A percentile compares a stretch with the other conserved stretches of the same genome.
Evolutionary conservation across 2,797 vertebrate species (phyloP).

Genomic region (Pempheris klunzingeri): DNA sequence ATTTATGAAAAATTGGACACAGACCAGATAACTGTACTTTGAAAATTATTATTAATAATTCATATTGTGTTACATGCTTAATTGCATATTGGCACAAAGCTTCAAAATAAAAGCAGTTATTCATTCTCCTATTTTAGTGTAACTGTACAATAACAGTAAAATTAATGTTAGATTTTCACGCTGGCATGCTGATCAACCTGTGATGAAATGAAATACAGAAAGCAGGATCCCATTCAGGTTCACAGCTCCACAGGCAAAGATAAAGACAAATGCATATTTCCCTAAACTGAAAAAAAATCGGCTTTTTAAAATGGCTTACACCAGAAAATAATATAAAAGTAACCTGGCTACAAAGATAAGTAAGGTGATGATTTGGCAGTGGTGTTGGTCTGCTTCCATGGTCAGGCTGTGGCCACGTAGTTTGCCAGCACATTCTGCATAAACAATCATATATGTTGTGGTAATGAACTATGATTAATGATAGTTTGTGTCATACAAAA

Average conservation of each 20-base stretch:
- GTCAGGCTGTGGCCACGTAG: background rate
- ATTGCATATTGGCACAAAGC: too few species aligned
- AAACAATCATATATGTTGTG: background rate
- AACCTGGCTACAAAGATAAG: too few species aligned
- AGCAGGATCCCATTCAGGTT: background rate
- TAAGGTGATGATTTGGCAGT: too few species aligned
- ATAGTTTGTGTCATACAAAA: background rate
- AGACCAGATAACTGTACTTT: too few species aligned
- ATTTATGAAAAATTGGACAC: too few species aligned
- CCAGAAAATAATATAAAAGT: too few species aligned
- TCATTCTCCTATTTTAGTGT: background rate
- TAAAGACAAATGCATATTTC: background rate
- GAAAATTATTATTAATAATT: too few species aligned
- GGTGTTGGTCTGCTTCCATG: background rate
- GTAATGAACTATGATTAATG: background rate
- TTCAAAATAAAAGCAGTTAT: too few species aligned
- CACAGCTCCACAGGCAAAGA: background rate
- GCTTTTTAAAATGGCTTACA: too few species aligned
- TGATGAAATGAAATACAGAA: too few species aligned
- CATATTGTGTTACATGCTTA: too few species aligned
- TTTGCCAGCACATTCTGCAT: background rate
- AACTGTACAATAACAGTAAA: background rate
- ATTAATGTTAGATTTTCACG: background rate
- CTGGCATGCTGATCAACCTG: too few species aligned
- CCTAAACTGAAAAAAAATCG: background rate